These are phyloP conservation scores for Anorthoa munda DNA, from an alignment of 2,888 invertebrate genomes.

Conservation along the genomic window DNA sequence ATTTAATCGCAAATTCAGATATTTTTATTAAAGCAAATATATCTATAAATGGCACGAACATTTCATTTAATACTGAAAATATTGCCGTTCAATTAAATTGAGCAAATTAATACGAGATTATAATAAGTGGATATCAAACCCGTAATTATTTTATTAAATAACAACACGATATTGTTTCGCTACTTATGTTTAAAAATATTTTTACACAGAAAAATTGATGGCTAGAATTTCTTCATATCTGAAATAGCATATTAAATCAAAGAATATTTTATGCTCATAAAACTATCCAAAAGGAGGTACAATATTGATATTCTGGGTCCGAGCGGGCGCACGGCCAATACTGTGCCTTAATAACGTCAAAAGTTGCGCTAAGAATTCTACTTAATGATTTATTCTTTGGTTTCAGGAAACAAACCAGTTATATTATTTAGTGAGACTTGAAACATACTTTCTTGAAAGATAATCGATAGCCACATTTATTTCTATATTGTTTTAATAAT, in stretches of 20 bases:
- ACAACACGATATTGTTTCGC: too few relatives aligned
- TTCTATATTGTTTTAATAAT: constrained; percentile 42
- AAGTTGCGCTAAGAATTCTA: not conserved
- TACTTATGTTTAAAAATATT: too few relatives aligned
- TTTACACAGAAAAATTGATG: too few relatives aligned
- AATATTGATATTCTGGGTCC: too few relatives aligned
- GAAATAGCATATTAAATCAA: too few relatives aligned
- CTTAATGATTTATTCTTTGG: constrained; percentile 3
- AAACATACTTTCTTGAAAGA: constrained; percentile 64
- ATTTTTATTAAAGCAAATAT: not conserved
- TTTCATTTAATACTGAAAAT: not conserved
- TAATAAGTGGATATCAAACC: not conserved
- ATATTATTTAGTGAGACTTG: constrained; percentile 4
- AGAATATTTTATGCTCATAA: too few relatives aligned
- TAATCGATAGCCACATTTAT: constrained; percentile 62
- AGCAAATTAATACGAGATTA: constrained; percentile 10
- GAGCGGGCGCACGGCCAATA: too few relatives aligned
- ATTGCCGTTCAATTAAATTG: constrained; percentile 6
- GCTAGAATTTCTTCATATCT: too few relatives aligned
- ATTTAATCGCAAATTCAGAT: not conserved
- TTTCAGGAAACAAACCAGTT: not conserved
- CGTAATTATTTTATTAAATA: too few relatives aligned
- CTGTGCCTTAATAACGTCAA: not conserved
- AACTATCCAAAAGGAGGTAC: too few relatives aligned
- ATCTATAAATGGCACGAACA: not conserved